Evolutionary conservation across 2,888 invertebrate genomes (phyloP).

Genomic region (Sepiola atlantica): DNA sequence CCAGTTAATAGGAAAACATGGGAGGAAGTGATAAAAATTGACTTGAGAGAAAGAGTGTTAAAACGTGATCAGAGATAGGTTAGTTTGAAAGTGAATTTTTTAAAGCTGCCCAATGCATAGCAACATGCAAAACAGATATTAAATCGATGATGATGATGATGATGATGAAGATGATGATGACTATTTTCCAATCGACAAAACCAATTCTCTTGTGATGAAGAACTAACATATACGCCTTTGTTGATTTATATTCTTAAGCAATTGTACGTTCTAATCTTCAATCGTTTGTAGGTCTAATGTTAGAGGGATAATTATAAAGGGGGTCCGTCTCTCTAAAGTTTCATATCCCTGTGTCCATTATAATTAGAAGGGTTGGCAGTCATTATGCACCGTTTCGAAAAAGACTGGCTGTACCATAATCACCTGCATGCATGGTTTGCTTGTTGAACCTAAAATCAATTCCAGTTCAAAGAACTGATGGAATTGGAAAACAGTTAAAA

Average conservation of each 20-base stretch:
- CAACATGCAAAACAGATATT: too few relatives aligned
- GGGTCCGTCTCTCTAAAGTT: background rate
- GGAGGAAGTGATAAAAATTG: too few relatives aligned
- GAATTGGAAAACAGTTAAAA: too few relatives aligned
- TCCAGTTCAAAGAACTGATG: background rate
- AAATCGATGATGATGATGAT: too few relatives aligned
- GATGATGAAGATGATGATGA: too few relatives aligned
- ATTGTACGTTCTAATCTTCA: background rate
- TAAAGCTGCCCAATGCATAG: too few relatives aligned
- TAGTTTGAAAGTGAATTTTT: too few relatives aligned
- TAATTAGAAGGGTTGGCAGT: background rate
- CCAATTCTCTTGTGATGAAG: background rate
- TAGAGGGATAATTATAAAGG: background rate
- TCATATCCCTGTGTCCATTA: background rate
- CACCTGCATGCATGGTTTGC: background rate
- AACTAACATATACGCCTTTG: background rate
- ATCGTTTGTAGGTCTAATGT: background rate
- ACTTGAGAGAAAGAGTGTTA: too few relatives aligned
- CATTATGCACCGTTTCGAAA: background rate
- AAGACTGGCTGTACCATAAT: background rate
- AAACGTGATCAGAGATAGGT: too few relatives aligned
- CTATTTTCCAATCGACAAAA: too few relatives aligned
- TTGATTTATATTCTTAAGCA: background rate
- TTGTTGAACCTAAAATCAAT: background rate
- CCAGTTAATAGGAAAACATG: too few relatives aligned